Conservation (phyloP, 2,113 vertebrate species). For the Bubalus kerabau region DNA sequence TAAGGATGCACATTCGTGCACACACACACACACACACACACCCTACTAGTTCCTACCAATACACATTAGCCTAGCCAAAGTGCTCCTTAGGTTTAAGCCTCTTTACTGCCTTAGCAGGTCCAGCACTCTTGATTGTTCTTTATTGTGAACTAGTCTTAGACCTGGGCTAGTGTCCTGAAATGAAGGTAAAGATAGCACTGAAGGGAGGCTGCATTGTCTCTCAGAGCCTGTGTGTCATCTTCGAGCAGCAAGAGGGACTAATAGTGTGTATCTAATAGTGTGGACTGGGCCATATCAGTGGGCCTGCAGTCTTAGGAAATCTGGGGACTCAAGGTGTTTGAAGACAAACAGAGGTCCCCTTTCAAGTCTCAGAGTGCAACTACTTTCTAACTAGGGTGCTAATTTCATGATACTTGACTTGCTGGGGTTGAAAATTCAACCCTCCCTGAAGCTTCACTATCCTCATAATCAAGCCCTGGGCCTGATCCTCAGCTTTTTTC, state of each 20-base stretch:
- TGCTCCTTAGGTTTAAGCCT: neutral
- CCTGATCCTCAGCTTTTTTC: neutral
- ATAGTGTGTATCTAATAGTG: neutral
- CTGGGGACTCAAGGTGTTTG: neutral
- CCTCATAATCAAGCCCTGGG: neutral
- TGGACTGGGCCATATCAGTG: neutral
- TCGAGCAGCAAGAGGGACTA: neutral
- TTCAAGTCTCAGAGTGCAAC: neutral
- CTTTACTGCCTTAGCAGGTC: neutral
- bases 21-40: neutral
- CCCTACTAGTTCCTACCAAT: neutral
- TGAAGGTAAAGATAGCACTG: neutral
- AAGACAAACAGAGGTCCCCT: neutral
- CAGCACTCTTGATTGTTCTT: neutral
- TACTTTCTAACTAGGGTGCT: neutral
- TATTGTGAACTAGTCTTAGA: neutral
- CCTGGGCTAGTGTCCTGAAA: neutral
- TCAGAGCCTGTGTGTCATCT: neutral
- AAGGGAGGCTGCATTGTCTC: neutral
- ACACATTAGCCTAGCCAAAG: neutral
- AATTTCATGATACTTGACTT: neutral
- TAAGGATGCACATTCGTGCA: rapidly evolving
- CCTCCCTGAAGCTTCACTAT: neutral
- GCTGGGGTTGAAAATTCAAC: neutral
- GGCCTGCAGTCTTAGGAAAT: neutral